Conservation (phyloP, 2,113 vertebrate species). For the Guaruba guarouba region DNA sequence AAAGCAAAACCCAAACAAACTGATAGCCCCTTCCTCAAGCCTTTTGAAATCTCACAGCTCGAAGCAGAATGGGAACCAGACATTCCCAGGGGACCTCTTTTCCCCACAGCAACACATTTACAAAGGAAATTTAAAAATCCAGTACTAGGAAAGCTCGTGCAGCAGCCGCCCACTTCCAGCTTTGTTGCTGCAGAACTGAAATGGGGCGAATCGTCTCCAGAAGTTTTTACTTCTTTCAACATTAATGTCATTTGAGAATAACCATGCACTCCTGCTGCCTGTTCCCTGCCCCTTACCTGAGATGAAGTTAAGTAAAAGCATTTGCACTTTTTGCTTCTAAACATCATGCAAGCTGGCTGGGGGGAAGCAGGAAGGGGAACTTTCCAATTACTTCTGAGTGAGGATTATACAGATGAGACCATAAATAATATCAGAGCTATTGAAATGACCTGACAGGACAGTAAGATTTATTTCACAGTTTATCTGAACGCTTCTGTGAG, state of each 20-base stretch:
- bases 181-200: not conserved
- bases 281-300: not conserved
- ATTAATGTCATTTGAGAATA: not conserved
- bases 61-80: not conserved
- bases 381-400: conserved; percentile 24
- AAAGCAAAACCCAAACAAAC: not conserved
- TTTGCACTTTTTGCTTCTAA: conserved; percentile 38
- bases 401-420: conserved; percentile 46
- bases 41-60: not conserved
- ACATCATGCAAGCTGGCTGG: not conserved
- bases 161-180: not conserved
- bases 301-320: not conserved
- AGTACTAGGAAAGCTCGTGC: not conserved
- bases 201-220: rapidly evolving
- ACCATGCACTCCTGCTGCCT: rapidly evolving
- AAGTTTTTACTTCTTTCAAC: not conserved
- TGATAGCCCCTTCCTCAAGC: not conserved
- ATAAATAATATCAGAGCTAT: conserved; percentile 68
- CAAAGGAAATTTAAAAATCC: not conserved
- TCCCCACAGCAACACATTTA: not conserved
- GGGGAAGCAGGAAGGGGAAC: not conserved
- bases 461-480: conserved; percentile 73
- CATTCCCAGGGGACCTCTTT: not conserved
- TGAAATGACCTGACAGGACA: conserved; percentile 65
- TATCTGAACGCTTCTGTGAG: conserved; percentile 62